phyloP scores from a whole-genome alignment of 2,113 vertebrate genomes.

The Sapajus apella region DNA sequence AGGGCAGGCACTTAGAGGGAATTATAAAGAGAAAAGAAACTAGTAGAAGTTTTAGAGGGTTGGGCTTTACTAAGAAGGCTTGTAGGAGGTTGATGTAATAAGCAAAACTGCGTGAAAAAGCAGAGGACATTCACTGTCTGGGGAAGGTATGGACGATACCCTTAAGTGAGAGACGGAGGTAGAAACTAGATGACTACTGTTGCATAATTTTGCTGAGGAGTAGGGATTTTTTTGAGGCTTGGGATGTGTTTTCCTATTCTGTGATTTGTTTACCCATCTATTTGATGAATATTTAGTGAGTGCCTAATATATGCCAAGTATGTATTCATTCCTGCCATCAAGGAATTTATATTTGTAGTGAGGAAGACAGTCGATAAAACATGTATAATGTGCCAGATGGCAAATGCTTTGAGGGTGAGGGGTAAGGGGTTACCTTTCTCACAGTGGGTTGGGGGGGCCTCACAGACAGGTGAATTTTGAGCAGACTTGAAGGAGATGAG shows the following conservation, averaged over 20 bases:
- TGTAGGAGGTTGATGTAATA: neutral
- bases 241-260: neutral
- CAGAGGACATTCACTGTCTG: neutral
- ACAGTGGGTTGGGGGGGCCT: neutral
- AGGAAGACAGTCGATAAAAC: neutral
- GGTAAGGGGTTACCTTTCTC: neutral
- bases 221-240: neutral
- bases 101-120: neutral
- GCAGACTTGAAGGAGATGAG: neutral
- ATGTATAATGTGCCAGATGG: neutral
- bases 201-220: neutral
- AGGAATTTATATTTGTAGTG: neutral
- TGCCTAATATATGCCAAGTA: neutral
- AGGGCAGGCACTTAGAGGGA: neutral
- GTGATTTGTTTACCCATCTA: slow-evolving; percentile 3
- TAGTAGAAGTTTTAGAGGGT: neutral
- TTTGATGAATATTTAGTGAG: neutral
- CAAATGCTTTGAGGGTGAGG: neutral
- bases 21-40: neutral
- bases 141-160: neutral
- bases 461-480: neutral
- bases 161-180: neutral
- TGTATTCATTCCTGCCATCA: neutral
- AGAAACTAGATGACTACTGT: neutral
- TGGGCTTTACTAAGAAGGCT: neutral